These are phyloP conservation scores for Drosophila tripunctata DNA, from an alignment of 2,888 invertebrate genomes.

Conservation along the genomic window DNA sequence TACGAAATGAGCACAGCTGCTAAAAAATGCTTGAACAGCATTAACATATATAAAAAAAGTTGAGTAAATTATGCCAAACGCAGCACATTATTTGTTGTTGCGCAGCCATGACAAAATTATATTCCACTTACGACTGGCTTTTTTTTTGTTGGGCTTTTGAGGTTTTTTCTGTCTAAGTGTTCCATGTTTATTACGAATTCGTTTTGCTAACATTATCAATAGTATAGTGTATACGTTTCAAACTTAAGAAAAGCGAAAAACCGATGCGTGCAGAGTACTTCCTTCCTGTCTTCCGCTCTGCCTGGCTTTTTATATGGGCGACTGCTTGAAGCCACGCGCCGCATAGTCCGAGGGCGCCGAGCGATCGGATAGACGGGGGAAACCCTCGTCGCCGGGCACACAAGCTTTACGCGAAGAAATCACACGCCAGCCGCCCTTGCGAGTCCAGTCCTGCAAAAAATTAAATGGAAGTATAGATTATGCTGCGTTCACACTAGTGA, in stretches of 20 bases:
- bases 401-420: conserved; percentile 86
- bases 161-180: conserved; percentile 42
- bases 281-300: background rate
- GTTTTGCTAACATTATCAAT: conserved; percentile 62
- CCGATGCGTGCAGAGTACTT: background rate
- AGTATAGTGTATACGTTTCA: conserved; percentile 36
- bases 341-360: conserved; percentile 88
- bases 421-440: conserved; percentile 90
- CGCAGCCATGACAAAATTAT: conserved; percentile 35
- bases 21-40: conserved; percentile 53
- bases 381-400: conserved; percentile 89
- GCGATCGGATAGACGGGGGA: conserved; percentile 87
- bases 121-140: conserved; percentile 10
- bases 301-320: conserved; percentile 81
- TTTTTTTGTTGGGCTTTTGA: no score
- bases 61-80: conserved; percentile 23
- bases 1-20: conserved; percentile 58
- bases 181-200: conserved; percentile 60
- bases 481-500: background rate
- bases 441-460: conserved; percentile 90
- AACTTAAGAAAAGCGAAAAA: conserved; percentile 39
- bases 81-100: conserved; percentile 52
- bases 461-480: background rate
- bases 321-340: conserved; percentile 89
- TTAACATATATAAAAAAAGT: conserved; percentile 7